phyloP scores from a whole-genome alignment of 2,797 vertebrate species.

The Moxostoma hubbsi region DNA sequence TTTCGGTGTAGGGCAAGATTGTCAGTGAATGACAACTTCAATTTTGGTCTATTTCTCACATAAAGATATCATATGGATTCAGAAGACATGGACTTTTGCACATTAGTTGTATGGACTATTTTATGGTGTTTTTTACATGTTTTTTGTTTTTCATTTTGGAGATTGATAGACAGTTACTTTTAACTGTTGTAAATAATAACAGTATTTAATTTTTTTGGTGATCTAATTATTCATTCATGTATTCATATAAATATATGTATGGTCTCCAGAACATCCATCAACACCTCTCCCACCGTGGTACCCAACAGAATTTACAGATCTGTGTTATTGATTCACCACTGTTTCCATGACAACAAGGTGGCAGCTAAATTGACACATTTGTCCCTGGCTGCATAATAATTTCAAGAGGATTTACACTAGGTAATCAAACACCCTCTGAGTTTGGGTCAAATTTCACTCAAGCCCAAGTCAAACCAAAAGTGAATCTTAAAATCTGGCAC shows the following conservation, averaged over 20 bases:
- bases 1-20: too few relatives aligned
- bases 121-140: too few relatives aligned
- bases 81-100: too few relatives aligned
- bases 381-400: conserved; percentile 70
- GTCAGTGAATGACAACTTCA: too few relatives aligned
- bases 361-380: conserved; percentile 69
- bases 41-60: too few relatives aligned
- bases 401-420: conserved; percentile 69
- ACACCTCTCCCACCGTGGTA: conserved; percentile 75
- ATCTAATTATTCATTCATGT: conserved; percentile 16
- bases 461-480: conserved; percentile 44
- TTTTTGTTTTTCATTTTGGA: too few relatives aligned
- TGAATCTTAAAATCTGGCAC: conserved; percentile 1
- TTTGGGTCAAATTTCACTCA: conserved; percentile 71
- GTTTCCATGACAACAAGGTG: conserved; percentile 80
- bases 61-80: too few relatives aligned
- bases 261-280: conserved; percentile 69
- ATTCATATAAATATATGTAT: conserved; percentile 57
- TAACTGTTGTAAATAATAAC: too few relatives aligned
- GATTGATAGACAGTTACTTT: too few relatives aligned
- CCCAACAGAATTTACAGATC: conserved; percentile 79
- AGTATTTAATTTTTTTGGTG: too few relatives aligned
- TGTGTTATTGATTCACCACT: conserved; percentile 73
- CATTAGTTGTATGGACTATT: too few relatives aligned
- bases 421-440: conserved; percentile 80